Base-by-base conservation (phyloP, 2,797 vertebrate species). In the Hybognathus amarus region DNA sequence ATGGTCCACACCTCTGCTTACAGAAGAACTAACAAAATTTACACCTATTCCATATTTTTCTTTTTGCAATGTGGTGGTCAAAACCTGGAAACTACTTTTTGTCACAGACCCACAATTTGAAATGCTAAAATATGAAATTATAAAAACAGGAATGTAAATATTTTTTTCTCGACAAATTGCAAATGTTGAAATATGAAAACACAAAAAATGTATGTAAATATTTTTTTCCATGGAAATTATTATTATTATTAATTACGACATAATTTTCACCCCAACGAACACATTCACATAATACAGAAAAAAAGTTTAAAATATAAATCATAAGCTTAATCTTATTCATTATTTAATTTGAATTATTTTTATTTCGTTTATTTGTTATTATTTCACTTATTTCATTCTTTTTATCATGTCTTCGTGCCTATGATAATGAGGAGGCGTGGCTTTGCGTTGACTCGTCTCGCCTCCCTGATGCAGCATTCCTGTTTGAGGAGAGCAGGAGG, bases 401-500 rank as follows among this genome's bases (percentile, higher is more conserved):
- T 38, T 7, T 36, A 30, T 70, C 17, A 67, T 36, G 45, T 76
- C 22, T 5, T 1, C 20, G 20, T n/a, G 20, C 2, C 17, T 17
- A 47, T 30, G n/a, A 67, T 15, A 59, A 6, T 30, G 1, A 69
- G 50, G 24, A 64, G 82, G 82, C 73, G 82, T 47, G 74, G 64
- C 40, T 36, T 27, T 54, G 45, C 42, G 27, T 22, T 45, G 3
- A 20, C 11, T 45, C 24, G 59, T 20, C 30, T 69, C 40, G 59
- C 64, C 10, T 83, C 8, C 75, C 47, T 45, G 80, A 82, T 59
- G 73, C 84, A 27, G 84, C 78, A 82, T 89, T 86, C 71, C 83
- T 78, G 85, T 88, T 80, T 85, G 89, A 84, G 86, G 86, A 81
- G 85, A 54, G 45, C 27, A 42, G 56, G 47, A 86, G 88, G 93